Percentiles rank a stretch among this genome's conserved stretches.
Evolutionary conservation across 2,888 invertebrate species (phyloP).

Genomic region (Torymus auratus): DNA sequence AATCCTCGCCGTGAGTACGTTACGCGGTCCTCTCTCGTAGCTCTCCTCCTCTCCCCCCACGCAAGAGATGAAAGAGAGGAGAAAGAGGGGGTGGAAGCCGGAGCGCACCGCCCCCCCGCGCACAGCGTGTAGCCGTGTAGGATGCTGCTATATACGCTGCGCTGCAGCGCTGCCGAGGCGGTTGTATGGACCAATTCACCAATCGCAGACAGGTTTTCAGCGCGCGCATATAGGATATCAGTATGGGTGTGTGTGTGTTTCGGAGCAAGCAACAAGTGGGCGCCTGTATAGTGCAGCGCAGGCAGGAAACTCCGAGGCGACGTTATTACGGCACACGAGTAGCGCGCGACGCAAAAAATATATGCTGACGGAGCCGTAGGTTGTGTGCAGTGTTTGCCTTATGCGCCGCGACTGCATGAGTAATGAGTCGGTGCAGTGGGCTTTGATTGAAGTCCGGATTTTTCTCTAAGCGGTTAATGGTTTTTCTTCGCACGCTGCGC

Average conservation of each 20-base stretch:
- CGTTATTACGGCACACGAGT: too few species aligned
- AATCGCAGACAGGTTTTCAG: conserved; percentile 12
- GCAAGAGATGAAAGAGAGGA: background rate
- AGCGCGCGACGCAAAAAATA: too few species aligned
- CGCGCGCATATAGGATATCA: background rate
- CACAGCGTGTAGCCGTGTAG: background rate
- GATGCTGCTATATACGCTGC: conserved; percentile 25
- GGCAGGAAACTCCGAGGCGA: too few species aligned
- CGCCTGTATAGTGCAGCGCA: too few species aligned
- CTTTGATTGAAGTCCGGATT: background rate
- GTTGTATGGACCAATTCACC: conserved; percentile 45
- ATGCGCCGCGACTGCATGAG: background rate
- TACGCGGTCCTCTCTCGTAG: background rate
- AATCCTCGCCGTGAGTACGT: conserved; percentile 24
- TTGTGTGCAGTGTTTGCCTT: too few species aligned
- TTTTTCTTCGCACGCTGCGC: background rate
- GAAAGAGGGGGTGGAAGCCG: conserved; percentile 20
- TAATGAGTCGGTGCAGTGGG: too few species aligned
- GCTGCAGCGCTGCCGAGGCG: background rate
- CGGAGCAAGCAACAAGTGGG: conserved; percentile 43
- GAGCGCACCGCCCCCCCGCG: conserved; percentile 17
- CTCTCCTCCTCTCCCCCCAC: background rate
- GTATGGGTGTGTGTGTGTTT: background rate
- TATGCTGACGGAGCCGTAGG: too few species aligned
- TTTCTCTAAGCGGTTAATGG: background rate